Base-by-base conservation (phyloP, 2,888 invertebrate species). In the Lepidochitona cinerea region DNA sequence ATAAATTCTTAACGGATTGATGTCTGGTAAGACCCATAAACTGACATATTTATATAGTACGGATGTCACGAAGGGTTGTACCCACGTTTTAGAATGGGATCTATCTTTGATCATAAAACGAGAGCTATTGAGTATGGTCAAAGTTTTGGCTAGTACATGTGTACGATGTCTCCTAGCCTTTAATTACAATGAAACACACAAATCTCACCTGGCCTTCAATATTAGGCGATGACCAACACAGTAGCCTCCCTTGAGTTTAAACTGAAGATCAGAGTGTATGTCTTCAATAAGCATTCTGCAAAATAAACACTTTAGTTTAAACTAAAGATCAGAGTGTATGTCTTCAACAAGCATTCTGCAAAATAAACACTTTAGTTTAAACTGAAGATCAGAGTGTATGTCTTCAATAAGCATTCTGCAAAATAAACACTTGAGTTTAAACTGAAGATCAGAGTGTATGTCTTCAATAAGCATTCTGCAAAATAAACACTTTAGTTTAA, bases 271-370 rank as follows among this genome's bases (percentile, higher is more conserved):
- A 23, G 81, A 35, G 64, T 81, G 80, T 4, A 79, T 49, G 37
- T 78, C 82, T 65, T 82, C 81, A 32, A 72, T 73, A 41, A 79
- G 74, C 74, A 85, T 66, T 18, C 85, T 85, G 75, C 3, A 73
- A 76, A 41, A 41, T 41, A n/a, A n/a, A n/a, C 37, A 41, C 52
- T 75, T 80, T 59, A 78, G 73, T n/a, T 74, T 75, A n/a, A 84
- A 68, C 6, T 70, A 59, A n/a, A 84, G 59, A 59, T 85, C 84
- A 23, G 81, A 35, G 64, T 81, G 80, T 4, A 79, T 49, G 37
- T 78, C 82, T 65, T 82, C 81, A 32, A 72, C 74, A 41, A 79
- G 74, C 74, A 85, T 66, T 18, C 85, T 85, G 75, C 3, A 73
- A 76, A 41, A 41, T 41, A n/a, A n/a, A n/a, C 37, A 41, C 52